Base-by-base conservation (phyloP, 2,888 invertebrate species). In the Tromatobia lineatoria region DNA sequence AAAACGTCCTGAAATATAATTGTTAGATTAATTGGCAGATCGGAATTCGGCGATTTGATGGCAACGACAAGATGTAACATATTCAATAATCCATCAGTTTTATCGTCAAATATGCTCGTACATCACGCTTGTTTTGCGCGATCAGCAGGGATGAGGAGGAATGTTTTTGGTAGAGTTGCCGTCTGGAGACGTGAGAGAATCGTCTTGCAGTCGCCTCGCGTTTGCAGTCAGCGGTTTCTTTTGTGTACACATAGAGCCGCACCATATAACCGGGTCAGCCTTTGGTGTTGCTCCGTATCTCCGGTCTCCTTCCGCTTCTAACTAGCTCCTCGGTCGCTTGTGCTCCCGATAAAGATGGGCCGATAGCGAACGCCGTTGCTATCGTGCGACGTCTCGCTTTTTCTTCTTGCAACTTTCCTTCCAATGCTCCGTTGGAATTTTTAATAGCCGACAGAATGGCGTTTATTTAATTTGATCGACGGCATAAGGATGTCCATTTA, bases 321-420 rank as follows among this genome's bases (percentile, higher is more conserved):
- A 42, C 29, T 71, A 1, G 57, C 85, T 89, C 84, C 80, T 87
- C 66, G 15, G 7, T 50, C 71, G 86, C 71, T 83, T 91, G 87
- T 7, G 69, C 74, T 83, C 90, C 90, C 82, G 86, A 84, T 90
- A 79, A n/a, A 75, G 77, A 83, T 87, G 88, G 89, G 87, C 87
- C 88, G 88, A 80, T 80, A 86, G 88, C 90, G 89, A 91, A 90
- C 90, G 90, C 89, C 90, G 90, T 90, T 90, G 89, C 89, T 89
- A 88, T 88, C 88, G 86, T 88, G 87, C 88, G 87, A 88, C 89
- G 88, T 88, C 89, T 88, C 86, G 85, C 87, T 88, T 88, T 88
- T 88, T 83, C 81, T 69, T 80, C 80, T n/a, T 23, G 71, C 42
- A 47, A 64, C 25, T 54, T 50, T 25, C n/a, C 34, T 45, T 10